Evolutionary conservation across 2,888 invertebrate species (phyloP).

Genomic region (Malacosoma neustria): DNA sequence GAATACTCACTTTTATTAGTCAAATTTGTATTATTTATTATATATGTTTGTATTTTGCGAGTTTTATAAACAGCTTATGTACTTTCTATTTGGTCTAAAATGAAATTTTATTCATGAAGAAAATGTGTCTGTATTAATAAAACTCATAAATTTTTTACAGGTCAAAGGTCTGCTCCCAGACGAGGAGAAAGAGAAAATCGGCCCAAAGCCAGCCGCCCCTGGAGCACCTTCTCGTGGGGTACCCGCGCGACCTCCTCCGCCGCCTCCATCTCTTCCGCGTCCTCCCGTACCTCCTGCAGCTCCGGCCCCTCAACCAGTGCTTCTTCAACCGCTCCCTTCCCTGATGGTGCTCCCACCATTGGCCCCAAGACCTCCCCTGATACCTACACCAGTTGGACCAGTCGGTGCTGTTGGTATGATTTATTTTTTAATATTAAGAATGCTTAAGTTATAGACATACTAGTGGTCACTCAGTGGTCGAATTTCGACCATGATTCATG

Average conservation of each 20-base stretch:
- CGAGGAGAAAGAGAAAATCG: slow-evolving; percentile 97
- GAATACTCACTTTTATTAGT: too few species aligned
- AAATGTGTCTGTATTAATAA: too few species aligned
- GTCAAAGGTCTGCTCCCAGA: slow-evolving; percentile 93
- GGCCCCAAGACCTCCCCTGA: slow-evolving; percentile 51
- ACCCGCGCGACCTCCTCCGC: slow-evolving; percentile 18
- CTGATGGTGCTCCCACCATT: slow-evolving; percentile 70
- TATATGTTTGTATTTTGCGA: too few species aligned
- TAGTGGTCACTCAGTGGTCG: too few species aligned
- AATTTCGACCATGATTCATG: too few species aligned
- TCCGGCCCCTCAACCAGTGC: slow-evolving; percentile 17
- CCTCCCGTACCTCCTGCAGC: slow-evolving; percentile 20
- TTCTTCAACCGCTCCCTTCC: slow-evolving; percentile 59
- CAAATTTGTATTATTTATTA: too few species aligned
- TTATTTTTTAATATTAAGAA: too few species aligned
- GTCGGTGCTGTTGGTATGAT: slow-evolving; percentile 20
- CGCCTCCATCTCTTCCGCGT: slow-evolving; percentile 21
- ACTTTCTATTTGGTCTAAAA: too few species aligned
- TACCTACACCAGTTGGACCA: slow-evolving; percentile 35
- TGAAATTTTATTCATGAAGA: too few species aligned
- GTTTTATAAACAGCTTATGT: too few species aligned
- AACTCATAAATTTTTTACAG: too few species aligned
- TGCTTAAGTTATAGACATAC: too few species aligned
- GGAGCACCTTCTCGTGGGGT: slow-evolving; percentile 24
- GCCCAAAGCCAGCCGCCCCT: slow-evolving; percentile 84